Conservation (phyloP, 2,888 invertebrate genomes). For the Ectemnius cavifrons region DNA sequence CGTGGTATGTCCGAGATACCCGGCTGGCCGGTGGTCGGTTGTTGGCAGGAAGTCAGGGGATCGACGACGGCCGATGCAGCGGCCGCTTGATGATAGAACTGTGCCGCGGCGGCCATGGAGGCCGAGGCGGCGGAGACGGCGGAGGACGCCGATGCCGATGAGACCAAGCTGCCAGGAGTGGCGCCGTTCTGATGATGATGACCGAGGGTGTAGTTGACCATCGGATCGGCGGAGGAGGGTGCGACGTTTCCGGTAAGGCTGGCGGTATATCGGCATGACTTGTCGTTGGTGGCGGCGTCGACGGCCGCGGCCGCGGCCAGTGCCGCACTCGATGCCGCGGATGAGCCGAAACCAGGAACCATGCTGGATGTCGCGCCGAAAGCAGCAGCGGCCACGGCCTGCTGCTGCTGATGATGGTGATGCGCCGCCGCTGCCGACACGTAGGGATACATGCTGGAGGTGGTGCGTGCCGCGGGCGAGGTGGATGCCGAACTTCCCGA, state of each 20-base stretch:
- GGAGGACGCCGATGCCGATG: slow-evolving; percentile 81
- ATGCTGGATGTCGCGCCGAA: slow-evolving; percentile 84
- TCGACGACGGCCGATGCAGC: slow-evolving; percentile 88
- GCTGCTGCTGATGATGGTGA: slow-evolving; percentile 86
- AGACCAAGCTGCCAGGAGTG: slow-evolving; percentile 74
- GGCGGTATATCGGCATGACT: slow-evolving; percentile 89
- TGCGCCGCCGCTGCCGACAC: slow-evolving; percentile 86
- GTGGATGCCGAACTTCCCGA: slow-evolving; percentile 84
- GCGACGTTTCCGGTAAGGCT: slow-evolving; percentile 82
- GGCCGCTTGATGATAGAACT: slow-evolving; percentile 94
- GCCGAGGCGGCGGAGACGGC: slow-evolving; percentile 84
- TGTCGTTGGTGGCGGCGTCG: slow-evolving; percentile 84
- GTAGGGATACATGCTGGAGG: slow-evolving; percentile 95
- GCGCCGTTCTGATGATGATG: slow-evolving; percentile 85
- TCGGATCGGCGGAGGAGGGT: slow-evolving; percentile 83
- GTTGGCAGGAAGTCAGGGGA: slow-evolving; percentile 89
- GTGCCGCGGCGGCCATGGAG: slow-evolving; percentile 86
- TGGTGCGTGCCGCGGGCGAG: slow-evolving; percentile 80
- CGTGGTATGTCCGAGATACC: slow-evolving; percentile 92
- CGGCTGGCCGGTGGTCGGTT: slow-evolving; percentile 89
- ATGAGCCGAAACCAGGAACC: slow-evolving; percentile 82
- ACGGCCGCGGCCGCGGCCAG: slow-evolving; percentile 83
- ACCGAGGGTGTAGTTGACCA: slow-evolving; percentile 90
- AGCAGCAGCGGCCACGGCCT: slow-evolving; percentile 82
- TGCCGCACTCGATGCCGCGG: slow-evolving; percentile 79